Percentiles rank a stretch among this genome's conserved stretches.
These are phyloP conservation scores for Ceriagrion tenellum DNA, from an alignment of 2,888 invertebrate species.

Conservation along the genomic window DNA sequence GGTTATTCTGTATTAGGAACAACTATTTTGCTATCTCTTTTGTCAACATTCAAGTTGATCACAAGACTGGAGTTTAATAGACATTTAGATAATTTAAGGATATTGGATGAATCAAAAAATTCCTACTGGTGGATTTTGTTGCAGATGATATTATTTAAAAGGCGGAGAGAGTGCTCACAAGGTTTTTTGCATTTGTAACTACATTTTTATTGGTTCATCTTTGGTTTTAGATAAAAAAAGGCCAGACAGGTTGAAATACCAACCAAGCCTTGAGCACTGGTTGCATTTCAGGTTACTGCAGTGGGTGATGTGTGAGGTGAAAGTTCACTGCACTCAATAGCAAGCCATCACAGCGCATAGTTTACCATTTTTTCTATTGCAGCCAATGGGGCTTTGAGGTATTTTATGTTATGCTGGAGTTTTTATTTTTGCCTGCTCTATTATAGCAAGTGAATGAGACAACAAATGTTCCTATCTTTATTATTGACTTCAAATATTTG, in stretches of 20 bases:
- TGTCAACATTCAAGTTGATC: constrained; percentile 63
- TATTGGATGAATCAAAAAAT: constrained; percentile 23
- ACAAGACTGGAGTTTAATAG: constrained; percentile 58
- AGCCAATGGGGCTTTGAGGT: constrained; percentile 40
- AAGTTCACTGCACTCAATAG: constrained; percentile 16
- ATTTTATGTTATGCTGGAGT: constrained; percentile 44
- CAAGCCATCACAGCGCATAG: constrained; percentile 28
- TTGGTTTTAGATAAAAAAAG: constrained; percentile 40
- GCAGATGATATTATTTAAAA: constrained; percentile 49
- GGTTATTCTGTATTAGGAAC: constrained; percentile 63
- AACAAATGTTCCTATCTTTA: constrained; percentile 61
- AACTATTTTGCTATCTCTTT: constrained; percentile 67
- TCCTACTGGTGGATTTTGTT: constrained; percentile 40
- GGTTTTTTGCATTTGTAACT: constrained; percentile 16
- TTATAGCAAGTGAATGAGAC: constrained; percentile 38
- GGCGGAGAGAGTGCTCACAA: not conserved
- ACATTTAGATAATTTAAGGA: constrained; percentile 57
- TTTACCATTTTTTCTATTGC: constrained; percentile 12
- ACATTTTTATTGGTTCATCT: constrained; percentile 51
- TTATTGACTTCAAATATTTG: constrained; percentile 12
- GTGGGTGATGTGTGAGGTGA: constrained; percentile 42
- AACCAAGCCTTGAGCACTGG: constrained; percentile 19
- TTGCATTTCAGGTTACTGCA: constrained; percentile 32
- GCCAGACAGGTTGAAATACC: not conserved
- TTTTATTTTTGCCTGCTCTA: constrained; percentile 50